Evolutionary conservation across 1,140 invertebrate genomes (phyloP).

Genomic region (Drosophila lowei): DNA sequence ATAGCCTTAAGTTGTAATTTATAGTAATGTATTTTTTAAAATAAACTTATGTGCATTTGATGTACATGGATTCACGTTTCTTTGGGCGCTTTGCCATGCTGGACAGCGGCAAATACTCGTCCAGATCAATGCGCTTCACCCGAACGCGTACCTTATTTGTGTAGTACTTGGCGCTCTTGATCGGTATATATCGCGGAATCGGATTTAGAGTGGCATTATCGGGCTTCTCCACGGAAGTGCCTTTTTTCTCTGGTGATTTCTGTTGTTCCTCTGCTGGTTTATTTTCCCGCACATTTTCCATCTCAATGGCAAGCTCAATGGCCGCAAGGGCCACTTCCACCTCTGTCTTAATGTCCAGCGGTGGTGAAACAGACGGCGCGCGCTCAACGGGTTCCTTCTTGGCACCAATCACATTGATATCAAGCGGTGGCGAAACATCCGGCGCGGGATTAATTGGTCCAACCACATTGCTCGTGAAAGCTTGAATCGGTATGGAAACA

Average conservation of each 20-base stretch:
- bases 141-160: conserved; percentile 22
- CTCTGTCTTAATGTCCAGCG: conserved; percentile 7
- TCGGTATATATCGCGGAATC: conserved; percentile 10
- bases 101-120: conserved; percentile 19
- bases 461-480: too few relatives aligned
- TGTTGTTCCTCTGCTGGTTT: too few relatives aligned
- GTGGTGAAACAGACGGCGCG: too few relatives aligned
- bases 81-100: neutral
- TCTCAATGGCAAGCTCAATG: too few relatives aligned
- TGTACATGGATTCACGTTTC: conserved; percentile 28
- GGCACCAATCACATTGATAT: neutral
- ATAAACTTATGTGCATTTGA: conserved; percentile 79
- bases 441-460: too few relatives aligned
- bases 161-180: conserved; percentile 33
- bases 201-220: too few relatives aligned
- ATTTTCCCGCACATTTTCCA: too few relatives aligned
- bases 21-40: conserved; percentile 79
- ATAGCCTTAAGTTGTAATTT: conserved; percentile 77
- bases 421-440: neutral
- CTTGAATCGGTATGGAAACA: neutral
- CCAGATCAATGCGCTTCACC: conserved; percentile 34
- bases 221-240: too few relatives aligned
- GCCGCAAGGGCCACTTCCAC: too few relatives aligned
- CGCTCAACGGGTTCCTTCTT: neutral
- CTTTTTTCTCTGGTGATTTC: too few relatives aligned